Percentiles rank a stretch among this genome's conserved stretches.
These are phyloP conservation scores for Myripristis jacobus DNA, from an alignment of 2,797 vertebrate species.

Conservation along the genomic window DNA sequence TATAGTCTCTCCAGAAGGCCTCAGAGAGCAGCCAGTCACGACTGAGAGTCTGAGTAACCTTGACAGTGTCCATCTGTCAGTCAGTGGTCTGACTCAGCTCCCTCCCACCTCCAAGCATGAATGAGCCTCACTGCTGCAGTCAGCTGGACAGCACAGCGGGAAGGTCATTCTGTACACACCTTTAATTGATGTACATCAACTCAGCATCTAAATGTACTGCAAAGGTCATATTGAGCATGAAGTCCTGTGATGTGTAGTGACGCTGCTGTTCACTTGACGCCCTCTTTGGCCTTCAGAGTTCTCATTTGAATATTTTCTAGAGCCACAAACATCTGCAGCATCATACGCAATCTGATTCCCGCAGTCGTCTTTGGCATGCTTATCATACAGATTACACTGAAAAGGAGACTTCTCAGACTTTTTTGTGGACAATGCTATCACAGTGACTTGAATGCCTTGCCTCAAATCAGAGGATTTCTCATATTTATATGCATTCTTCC, in stretches of 20 bases:
- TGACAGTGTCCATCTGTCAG: slow-evolving; percentile 69
- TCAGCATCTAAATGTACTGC: slow-evolving; percentile 38
- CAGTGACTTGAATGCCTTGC: not conserved
- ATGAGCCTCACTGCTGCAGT: slow-evolving; percentile 70
- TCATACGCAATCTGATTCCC: not conserved
- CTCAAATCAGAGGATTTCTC: not conserved
- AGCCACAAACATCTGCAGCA: slow-evolving; percentile 21
- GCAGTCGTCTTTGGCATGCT: not conserved
- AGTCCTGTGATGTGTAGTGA: slow-evolving; percentile 2
- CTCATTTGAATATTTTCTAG: not conserved
- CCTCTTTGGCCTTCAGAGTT: slow-evolving; percentile 7
- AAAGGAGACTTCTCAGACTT: not conserved
- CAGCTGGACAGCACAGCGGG: slow-evolving; percentile 58
- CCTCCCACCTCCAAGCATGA: slow-evolving; percentile 47
- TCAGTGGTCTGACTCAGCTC: slow-evolving; percentile 75
- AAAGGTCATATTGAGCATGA: slow-evolving; percentile 9
- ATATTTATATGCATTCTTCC: not conserved
- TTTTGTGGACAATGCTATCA: not conserved
- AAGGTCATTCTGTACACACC: slow-evolving; percentile 64
- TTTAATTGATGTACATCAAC: slow-evolving; percentile 38
- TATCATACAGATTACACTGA: not conserved
- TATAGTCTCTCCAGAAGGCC: slow-evolving; percentile 12
- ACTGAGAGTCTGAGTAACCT: slow-evolving; percentile 66
- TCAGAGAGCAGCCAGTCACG: slow-evolving; percentile 25
- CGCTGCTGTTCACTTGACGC: slow-evolving; percentile 10